Evolutionary conservation across 2,888 invertebrate species (phyloP), one percentile per base, ranked within the genome.

Genomic region (Clusia tigrina): DNA sequence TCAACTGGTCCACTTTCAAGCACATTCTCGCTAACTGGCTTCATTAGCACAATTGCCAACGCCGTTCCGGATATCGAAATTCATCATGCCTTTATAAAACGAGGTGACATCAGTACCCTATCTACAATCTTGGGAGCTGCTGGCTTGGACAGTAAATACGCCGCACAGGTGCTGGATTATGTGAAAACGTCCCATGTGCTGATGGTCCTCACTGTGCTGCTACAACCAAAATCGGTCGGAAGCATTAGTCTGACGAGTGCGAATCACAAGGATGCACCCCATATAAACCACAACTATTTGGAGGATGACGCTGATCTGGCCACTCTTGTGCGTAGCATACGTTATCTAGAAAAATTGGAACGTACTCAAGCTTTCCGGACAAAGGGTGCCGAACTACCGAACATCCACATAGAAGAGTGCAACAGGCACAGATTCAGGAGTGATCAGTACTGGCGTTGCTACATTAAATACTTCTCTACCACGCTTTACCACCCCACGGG

Each of bases 401-500:
- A 69, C 10, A 38, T 74, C 10, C 66, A 67, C 15, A 46, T 78
- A 0, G 54, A 67, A 0, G 72, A 72, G 53, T 79, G 78, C 38
- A 68, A 80, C 2, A 59, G 71, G 9, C 69, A 74, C 2, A 55
- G 73, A 9, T 72, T 81, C 20, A 71, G 80, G 1, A 74, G 70
- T 2, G 90, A 92, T 69, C 90, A 89, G 54, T 94, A 92, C 76
- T 88, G 92, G 86, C 90, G 88, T 63, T 95, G 95, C 70, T 87
- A 90, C 73, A 90, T 89, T 0, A 85, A 90, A 56, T 89, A 90
- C 72, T 91, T 91, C 79, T 88, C 92, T 0, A 85, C 91, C 74
- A 93, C 93, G 0, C 91, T 93, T 68, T 93, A 92, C 79, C 93
- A 94, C 80, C 93, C 92, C 0, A 89, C 89, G 1, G 91, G 93